phyloP scores from a whole-genome alignment of 2,888 invertebrate species.

The Clostera curtula region DNA sequence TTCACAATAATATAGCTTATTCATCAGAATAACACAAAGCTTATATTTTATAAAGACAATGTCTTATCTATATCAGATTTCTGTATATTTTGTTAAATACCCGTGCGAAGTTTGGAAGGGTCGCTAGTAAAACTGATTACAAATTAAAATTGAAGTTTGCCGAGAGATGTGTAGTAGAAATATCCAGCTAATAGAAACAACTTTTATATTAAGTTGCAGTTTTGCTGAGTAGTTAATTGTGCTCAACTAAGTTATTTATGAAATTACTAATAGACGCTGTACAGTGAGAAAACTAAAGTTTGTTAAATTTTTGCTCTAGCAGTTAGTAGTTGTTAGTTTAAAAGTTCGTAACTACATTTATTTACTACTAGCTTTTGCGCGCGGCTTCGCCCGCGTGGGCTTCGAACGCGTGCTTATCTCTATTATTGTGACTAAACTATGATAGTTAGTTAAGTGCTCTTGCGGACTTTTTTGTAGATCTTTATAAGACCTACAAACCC shows the following conservation, averaged over 20 bases:
- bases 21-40: too few species aligned
- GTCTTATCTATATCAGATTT: too few species aligned
- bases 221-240: slow-evolving; percentile 28
- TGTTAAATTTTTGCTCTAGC: slow-evolving; percentile 1
- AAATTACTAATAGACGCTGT: slow-evolving; percentile 27
- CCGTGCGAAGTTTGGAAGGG: too few species aligned
- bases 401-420: too few species aligned
- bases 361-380: too few species aligned
- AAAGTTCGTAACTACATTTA: slow-evolving; percentile 2
- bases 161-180: slow-evolving; percentile 16
- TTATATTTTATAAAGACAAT: too few species aligned
- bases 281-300: slow-evolving; percentile 9
- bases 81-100: too few species aligned
- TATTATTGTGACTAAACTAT: too few species aligned
- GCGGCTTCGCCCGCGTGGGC: too few species aligned
- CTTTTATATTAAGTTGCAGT: slow-evolving; percentile 40
- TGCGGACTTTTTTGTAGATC: too few species aligned
- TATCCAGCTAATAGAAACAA: slow-evolving; percentile 26
- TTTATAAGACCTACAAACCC: too few species aligned
- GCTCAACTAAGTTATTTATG: slow-evolving; percentile 29
- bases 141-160: slow-evolving; percentile 11
- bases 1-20: not conserved
- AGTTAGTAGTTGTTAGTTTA: not conserved
- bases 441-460: too few species aligned
- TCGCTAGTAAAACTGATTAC: slow-evolving; percentile 13